Percentiles rank a stretch among this genome's conserved stretches.
phyloP scores from a whole-genome alignment of 2,797 vertebrate genomes.

The Halcyon chelicuti region DNA sequence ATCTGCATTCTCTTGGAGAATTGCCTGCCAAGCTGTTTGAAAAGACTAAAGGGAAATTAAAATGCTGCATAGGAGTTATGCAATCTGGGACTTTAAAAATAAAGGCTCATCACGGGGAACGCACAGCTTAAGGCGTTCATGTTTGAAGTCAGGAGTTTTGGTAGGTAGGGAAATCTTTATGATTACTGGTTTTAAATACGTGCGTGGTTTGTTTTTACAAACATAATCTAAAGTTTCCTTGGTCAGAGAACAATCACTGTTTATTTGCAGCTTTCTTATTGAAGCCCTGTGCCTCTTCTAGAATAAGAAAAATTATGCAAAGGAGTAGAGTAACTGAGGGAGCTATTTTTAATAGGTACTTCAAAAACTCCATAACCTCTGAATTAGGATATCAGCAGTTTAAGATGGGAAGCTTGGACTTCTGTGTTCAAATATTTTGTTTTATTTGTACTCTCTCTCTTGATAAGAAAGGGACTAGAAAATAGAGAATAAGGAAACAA shows the following conservation, averaged over 20 bases:
- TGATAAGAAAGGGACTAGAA: neutral
- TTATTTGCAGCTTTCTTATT: neutral
- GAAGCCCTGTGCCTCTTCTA: neutral
- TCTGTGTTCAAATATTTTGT: neutral
- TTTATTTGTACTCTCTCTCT: neutral
- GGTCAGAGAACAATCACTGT: neutral
- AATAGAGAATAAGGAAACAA: neutral
- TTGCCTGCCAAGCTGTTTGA: constrained; percentile 62
- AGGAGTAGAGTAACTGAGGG: neutral
- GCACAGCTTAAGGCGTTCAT: constrained; percentile 12
- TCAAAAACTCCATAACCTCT: neutral
- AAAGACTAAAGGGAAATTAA: constrained; percentile 65
- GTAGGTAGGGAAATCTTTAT: neutral
- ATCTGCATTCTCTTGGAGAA: constrained; percentile 69
- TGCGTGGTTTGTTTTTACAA: neutral
- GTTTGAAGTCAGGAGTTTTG: constrained; percentile 20
- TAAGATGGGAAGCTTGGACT: neutral
- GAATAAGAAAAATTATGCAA: neutral
- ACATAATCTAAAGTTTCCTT: neutral
- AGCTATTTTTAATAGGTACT: neutral
- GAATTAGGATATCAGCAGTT: neutral
- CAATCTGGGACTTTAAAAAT: constrained; percentile 53
- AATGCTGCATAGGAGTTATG: constrained; percentile 64
- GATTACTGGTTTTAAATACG: constrained; percentile 8
- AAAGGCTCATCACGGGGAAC: constrained; percentile 23